These are phyloP conservation scores for Portevinia maculata DNA, from an alignment of 2,888 invertebrate species.

Conservation along the genomic window DNA sequence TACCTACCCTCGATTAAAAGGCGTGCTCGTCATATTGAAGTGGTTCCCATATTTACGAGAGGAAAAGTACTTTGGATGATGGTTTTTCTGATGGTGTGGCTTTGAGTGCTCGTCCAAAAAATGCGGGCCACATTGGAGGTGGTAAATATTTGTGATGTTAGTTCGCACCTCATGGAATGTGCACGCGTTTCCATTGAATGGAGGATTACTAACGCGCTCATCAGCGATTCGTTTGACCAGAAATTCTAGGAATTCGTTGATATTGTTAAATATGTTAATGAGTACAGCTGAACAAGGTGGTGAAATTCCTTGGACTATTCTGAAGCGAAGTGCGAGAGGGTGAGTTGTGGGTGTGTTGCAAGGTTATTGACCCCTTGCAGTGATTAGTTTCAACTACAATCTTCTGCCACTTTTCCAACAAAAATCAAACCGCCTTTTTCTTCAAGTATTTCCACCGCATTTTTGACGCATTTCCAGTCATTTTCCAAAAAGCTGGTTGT, in stretches of 20 bases:
- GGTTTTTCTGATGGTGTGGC: slow-evolving; percentile 10
- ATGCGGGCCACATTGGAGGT: slow-evolving; percentile 35
- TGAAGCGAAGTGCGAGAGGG: too few relatives aligned
- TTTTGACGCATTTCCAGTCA: too few relatives aligned
- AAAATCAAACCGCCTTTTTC: too few relatives aligned
- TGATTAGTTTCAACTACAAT: too few relatives aligned
- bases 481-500: too few relatives aligned
- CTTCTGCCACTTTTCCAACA: too few relatives aligned
- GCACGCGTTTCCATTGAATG: slow-evolving; percentile 14
- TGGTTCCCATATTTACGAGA: slow-evolving; percentile 9
- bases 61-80: slow-evolving; percentile 12
- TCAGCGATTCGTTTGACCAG: slow-evolving; percentile 46
- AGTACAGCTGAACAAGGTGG: background rate
- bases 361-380: too few relatives aligned
- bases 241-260: slow-evolving; percentile 41
- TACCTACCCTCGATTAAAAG: slow-evolving; percentile 18
- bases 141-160: slow-evolving; percentile 59
- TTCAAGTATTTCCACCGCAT: too few relatives aligned
- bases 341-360: too few relatives aligned
- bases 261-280: slow-evolving; percentile 45
- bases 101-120: slow-evolving; percentile 23
- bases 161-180: slow-evolving; percentile 55
- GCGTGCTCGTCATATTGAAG: background rate
- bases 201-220: slow-evolving; percentile 9
- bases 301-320: background rate